Percentiles rank a stretch among this genome's conserved stretches.
Evolutionary conservation across 1,140 invertebrate species (phyloP).

Genomic region (Hypsibius dujardini): DNA sequence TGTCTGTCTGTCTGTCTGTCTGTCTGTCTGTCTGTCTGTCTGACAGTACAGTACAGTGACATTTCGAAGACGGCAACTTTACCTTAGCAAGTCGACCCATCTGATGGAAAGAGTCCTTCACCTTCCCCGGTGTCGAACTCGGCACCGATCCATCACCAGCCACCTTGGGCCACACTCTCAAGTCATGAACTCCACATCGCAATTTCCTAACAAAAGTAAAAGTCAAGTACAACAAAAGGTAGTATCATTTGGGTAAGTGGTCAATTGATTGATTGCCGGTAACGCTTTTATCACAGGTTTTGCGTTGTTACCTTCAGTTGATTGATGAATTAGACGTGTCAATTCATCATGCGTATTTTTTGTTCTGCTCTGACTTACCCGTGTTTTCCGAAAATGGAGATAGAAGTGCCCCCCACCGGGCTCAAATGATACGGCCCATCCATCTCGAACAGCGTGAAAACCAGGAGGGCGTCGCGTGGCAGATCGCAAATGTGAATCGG

Average conservation of each 20-base stretch:
- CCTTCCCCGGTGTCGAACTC: constrained; percentile 63
- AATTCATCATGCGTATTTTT: too few species aligned
- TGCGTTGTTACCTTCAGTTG: too few species aligned
- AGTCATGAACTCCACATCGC: constrained; percentile 38
- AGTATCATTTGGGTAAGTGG: too few species aligned
- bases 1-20: too few species aligned
- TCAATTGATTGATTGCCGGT: too few species aligned
- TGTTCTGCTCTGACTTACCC: too few species aligned
- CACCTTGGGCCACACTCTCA: constrained; percentile 38
- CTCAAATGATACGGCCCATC: constrained; percentile 60
- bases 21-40: too few species aligned
- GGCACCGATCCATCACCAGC: constrained; percentile 50
- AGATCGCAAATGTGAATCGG: constrained; percentile 80
- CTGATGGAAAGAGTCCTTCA: constrained; percentile 49
- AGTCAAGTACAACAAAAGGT: not conserved
- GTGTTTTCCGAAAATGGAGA: constrained; percentile 78
- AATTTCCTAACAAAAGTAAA: constrained; percentile 19
- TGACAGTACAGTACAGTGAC: too few species aligned
- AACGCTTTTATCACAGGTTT: too few species aligned
- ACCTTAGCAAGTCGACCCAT: constrained; percentile 69
- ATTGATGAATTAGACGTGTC: too few species aligned
- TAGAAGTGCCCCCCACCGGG: constrained; percentile 71
- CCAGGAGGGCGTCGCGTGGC: constrained; percentile 68
- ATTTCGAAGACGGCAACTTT: too few species aligned
- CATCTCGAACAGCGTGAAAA: constrained; percentile 80